These are phyloP conservation scores for Natrix natrix DNA, from an alignment of 2,797 vertebrate species.

Conservation along the genomic window DNA sequence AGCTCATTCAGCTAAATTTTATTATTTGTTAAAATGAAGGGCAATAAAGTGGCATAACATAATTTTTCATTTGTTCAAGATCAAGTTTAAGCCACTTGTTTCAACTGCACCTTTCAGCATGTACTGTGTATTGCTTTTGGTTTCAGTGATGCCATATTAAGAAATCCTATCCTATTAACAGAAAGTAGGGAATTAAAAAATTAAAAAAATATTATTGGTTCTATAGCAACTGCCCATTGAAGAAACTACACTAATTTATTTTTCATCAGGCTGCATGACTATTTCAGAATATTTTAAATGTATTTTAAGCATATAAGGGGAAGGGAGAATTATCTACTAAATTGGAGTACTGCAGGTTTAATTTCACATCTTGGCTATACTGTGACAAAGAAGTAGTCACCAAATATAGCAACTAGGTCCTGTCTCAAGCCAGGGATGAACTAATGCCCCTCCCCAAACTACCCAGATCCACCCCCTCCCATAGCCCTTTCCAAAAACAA, in stretches of 20 bases:
- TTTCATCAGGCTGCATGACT: slow-evolving; percentile 44
- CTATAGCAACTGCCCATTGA: slow-evolving; percentile 56
- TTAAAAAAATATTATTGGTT: slow-evolving; percentile 53
- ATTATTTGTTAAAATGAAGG: slow-evolving; percentile 51
- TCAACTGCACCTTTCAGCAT: slow-evolving; percentile 47
- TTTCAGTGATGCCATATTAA: slow-evolving; percentile 43
- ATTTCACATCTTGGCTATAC: slow-evolving; percentile 74
- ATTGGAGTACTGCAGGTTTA: slow-evolving; percentile 70
- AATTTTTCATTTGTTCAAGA: slow-evolving; percentile 42
- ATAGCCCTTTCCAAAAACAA: slow-evolving; percentile 55
- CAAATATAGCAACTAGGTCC: slow-evolving; percentile 58
- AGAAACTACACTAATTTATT: slow-evolving; percentile 49
- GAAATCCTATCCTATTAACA: slow-evolving; percentile 13
- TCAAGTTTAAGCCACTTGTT: slow-evolving; percentile 43
- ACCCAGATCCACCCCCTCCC: slow-evolving; percentile 47
- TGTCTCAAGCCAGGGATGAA: slow-evolving; percentile 67
- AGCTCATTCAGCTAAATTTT: slow-evolving; percentile 45
- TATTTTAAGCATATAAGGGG: slow-evolving; percentile 33
- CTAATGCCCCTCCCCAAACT: slow-evolving; percentile 62
- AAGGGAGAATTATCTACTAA: slow-evolving; percentile 67
- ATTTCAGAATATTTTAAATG: slow-evolving; percentile 36
- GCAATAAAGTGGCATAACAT: slow-evolving; percentile 56
- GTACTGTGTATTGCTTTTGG: slow-evolving; percentile 41
- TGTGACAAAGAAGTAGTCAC: slow-evolving; percentile 68
- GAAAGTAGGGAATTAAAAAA: slow-evolving; percentile 55